Evolutionary conservation across 53 echinoderm and acorn worm genomes (phyloP), one percentile per base, ranked within the genome.

Genomic region (Luidia sarsii): DNA sequence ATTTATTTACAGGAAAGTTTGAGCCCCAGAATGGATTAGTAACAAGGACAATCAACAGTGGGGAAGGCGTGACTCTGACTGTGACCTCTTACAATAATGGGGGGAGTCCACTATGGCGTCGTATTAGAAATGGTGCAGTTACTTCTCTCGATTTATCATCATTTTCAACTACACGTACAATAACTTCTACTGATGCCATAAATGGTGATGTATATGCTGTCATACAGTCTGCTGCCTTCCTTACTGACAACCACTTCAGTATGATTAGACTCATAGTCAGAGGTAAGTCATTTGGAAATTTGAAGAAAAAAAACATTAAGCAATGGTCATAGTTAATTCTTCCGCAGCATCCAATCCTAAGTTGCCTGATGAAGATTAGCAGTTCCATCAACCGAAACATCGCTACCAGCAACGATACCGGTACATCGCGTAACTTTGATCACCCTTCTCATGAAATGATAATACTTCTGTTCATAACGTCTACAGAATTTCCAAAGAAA

Each of bases 221-320:
- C 3, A 72, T 72, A 48, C 72, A 72, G 72, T 54, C 72, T 23
- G 27, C 23, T 55, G 39, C 13, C 8, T 0, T 15, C 11, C 0
- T 18, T n/a, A 25, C 13, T 38, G 56, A 72, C 55, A 72, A 79
- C 62, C 79, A 79, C 46, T 79, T 79, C 48, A 62, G 61, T 29
- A 79, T 80, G 52, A 65, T 80, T 31, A 80, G 81, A 53, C 66
- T 80, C 18, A 80, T 80, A 34, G 81, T 80, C 23, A 49, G 81
- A 80, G 81, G 81, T 80, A 66, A 65, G 81, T 19, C 38, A 24
- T 41, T 41, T 6, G n/a, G n/a, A n/a, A n/a, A n/a, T n/a, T n/a
- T n/a, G n/a, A n/a, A n/a, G n/a, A n/a, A n/a, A n/a, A n/a, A n/a
- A n/a, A n/a, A n/a, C n/a, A n/a, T n/a, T n/a, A n/a, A n/a, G n/a